Evolutionary conservation across 2,888 invertebrate species (phyloP), one percentile per base, ranked within the genome.

Genomic region (Tribolium freemani): DNA sequence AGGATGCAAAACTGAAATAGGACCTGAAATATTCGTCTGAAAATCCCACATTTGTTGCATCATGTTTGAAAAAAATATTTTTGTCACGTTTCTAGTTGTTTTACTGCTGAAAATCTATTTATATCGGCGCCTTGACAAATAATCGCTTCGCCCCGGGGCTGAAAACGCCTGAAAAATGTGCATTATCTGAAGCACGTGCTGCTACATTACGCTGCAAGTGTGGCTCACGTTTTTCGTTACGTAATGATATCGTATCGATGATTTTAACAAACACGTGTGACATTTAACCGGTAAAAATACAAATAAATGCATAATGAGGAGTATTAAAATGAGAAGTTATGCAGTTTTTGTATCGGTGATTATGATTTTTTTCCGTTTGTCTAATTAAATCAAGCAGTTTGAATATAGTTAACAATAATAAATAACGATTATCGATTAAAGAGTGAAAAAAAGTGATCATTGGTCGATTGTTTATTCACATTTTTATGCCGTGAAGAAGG

Each of bases 261-360:
- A 69, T 69, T 69, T 70, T 46, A 64, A 67, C 60, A 80, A 80
- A 78, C 82, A 82, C 82, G 82, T 83, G 82, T 80, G 82, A 82
- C 82, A 83, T 83, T 83, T 83, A 78, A 74, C 69, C 68, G 69
- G 73, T 69, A 78, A 78, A 76, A 78, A 78, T 75, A 51, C 46
- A 67, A 71, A 71, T 71, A 71, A 67, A 71, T 71, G 71, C 71
- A 71, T 71, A 71, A 71, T 48, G 53, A 26, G 50, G 26, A 71
- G 54, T 48, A 71, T 71, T 67, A 69, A 46, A 69, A 44, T 50
- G 31, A 54, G 51, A 53, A 53, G 44, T 58, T 69, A 60, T 69
- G 60, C 60, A 51, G 8, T 69, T 69, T 68, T 69, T 69, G 53
- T 60, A 13, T 51, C 20, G 10, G 38, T 48, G 31, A 58, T 56